A percentile compares a stretch with the other conserved stretches of the same genome.
These are phyloP conservation scores for Drosophila neutralis DNA, from an alignment of 2,888 invertebrate genomes.

Conservation along the genomic window DNA sequence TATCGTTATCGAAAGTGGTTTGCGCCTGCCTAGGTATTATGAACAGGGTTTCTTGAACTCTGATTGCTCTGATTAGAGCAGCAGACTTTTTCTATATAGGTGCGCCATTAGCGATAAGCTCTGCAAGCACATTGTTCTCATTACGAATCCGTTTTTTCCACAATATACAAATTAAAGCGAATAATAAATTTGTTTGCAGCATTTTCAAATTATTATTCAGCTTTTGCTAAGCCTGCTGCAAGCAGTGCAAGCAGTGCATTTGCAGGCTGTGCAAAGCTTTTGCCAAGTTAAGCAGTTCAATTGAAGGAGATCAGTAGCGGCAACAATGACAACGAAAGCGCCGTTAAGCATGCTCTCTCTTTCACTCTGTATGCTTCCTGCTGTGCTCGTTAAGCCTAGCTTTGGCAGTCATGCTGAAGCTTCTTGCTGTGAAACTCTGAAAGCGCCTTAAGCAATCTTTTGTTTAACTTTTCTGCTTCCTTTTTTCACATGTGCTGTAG, in stretches of 20 bases:
- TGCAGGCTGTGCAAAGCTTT: background rate
- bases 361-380: background rate
- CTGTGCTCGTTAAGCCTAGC: background rate
- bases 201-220: background rate
- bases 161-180: background rate
- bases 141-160: conserved; percentile 12
- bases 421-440: background rate
- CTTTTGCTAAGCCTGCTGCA: background rate
- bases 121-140: conserved; percentile 30
- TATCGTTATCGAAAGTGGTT: conserved; percentile 70
- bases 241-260: background rate
- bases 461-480: background rate
- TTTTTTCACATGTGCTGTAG: background rate
- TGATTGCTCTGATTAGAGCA: conserved; percentile 20
- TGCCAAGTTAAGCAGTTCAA: background rate
- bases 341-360: background rate
- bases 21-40: conserved; percentile 45
- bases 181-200: background rate
- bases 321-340: background rate
- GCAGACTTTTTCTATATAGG: conserved; percentile 10
- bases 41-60: conserved; percentile 55
- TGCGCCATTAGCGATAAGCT: conserved; percentile 22
- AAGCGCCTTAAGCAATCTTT: background rate
- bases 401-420: background rate
- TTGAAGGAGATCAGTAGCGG: background rate